A percentile compares a stretch with the other conserved stretches of the same genome.
phyloP scores from a whole-genome alignment of 2,888 invertebrate genomes.

The Xestia rhomboidea region DNA sequence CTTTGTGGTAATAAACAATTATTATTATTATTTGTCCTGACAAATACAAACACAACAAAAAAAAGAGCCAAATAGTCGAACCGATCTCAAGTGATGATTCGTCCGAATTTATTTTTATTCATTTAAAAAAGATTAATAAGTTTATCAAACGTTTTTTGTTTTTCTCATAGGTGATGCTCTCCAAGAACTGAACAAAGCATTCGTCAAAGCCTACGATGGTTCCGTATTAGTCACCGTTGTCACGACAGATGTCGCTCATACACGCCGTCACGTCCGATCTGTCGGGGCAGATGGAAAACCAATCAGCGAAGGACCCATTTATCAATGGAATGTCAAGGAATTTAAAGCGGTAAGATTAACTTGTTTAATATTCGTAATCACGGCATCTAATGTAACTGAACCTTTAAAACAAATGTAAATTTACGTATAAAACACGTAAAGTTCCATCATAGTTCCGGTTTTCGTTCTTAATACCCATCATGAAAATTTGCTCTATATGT shows the following conservation, averaged over 20 bases:
- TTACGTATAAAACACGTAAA: neutral
- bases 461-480: neutral
- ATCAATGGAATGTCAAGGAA: constrained; percentile 38
- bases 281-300: constrained; percentile 61
- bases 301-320: constrained; percentile 20
- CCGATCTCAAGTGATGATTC: neutral
- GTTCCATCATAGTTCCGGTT: neutral
- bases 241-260: constrained; percentile 92
- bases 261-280: constrained; percentile 85
- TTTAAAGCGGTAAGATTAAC: constrained; percentile 49
- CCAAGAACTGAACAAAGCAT: constrained; percentile 88
- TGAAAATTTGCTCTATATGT: neutral
- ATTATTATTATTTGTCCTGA: too few species aligned
- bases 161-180: constrained; percentile 83
- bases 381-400: neutral
- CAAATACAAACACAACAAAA: neutral
- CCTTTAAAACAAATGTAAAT: neutral
- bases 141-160: neutral
- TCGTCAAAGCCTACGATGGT: constrained; percentile 90
- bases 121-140: neutral
- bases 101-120: neutral
- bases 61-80: neutral
- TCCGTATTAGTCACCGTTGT: constrained; percentile 92
- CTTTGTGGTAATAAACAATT: too few species aligned
- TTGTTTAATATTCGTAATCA: neutral